Evolutionary conservation across 2,888 invertebrate species (phyloP).

Genomic region (Cremastinae sp.): DNA sequence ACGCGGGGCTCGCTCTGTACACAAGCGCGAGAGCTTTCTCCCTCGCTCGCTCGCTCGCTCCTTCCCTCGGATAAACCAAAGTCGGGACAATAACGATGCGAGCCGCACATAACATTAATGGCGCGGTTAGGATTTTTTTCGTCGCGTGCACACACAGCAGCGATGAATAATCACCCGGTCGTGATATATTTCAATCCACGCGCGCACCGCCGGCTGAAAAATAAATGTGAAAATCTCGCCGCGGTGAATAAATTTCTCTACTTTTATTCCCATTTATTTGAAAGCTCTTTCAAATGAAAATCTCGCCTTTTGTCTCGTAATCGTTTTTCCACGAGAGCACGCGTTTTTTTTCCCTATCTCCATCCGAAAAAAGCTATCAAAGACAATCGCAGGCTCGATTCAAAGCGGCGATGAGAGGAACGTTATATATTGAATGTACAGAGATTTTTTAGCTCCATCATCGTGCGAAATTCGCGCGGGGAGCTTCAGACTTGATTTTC

Average conservation of each 20-base stretch:
- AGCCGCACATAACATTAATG: constrained; percentile 46
- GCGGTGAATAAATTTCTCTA: not conserved
- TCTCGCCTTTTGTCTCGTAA: not conserved
- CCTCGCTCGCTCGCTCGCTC: not conserved
- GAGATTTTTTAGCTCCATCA: too few species aligned
- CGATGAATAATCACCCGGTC: constrained; percentile 14
- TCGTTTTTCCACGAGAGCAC: not conserved
- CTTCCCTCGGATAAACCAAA: constrained; percentile 10
- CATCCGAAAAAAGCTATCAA: too few species aligned
- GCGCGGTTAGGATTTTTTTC: constrained; percentile 34
- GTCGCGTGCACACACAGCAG: too few species aligned
- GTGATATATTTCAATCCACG: not conserved
- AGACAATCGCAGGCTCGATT: too few species aligned
- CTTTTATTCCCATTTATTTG: constrained; percentile 11
- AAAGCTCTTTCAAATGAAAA: constrained; percentile 17
- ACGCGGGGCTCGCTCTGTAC: not conserved
- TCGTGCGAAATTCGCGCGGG: too few species aligned
- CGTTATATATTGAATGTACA: too few species aligned
- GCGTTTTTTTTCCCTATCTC: not conserved
- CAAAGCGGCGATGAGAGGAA: too few species aligned
- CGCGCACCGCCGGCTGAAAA: constrained; percentile 5
- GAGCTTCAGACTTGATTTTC: too few species aligned
- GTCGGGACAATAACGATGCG: constrained; percentile 51
- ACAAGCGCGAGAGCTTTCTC: not conserved
- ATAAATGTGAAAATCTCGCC: constrained; percentile 19